Conservation (phyloP, 2,113 vertebrate genomes). For the Passer montanus region DNA sequence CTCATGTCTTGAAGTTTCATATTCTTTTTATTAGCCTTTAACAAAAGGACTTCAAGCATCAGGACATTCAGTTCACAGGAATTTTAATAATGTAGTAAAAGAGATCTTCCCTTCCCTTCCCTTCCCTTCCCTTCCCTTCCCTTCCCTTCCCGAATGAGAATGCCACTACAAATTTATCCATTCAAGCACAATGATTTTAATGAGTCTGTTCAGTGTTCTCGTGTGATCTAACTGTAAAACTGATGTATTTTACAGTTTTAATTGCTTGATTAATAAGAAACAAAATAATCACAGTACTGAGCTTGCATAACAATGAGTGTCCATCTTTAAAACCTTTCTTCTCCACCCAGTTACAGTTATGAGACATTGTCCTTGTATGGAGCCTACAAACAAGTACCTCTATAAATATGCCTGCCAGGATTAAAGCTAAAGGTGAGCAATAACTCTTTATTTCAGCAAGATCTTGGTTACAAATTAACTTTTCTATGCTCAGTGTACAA, state of each 20-base stretch:
- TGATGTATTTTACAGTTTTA: background rate
- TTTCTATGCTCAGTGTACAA: background rate
- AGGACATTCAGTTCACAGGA: background rate
- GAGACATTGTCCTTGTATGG: background rate
- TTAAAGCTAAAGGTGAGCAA: constrained; percentile 28
- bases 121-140: background rate
- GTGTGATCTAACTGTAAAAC: background rate
- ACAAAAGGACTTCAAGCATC: background rate
- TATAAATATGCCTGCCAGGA: background rate
- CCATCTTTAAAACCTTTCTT: background rate
- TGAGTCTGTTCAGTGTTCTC: background rate
- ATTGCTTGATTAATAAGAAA: background rate
- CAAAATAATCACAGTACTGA: background rate
- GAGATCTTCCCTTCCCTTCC: background rate
- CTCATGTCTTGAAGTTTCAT: background rate
- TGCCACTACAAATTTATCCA: background rate
- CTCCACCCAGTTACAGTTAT: background rate
- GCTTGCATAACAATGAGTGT: background rate
- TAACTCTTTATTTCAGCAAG: constrained; percentile 28
- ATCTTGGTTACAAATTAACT: constrained; percentile 62
- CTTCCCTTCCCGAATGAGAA: background rate
- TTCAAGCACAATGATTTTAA: background rate
- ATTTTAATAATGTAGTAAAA: background rate
- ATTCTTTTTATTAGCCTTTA: background rate
- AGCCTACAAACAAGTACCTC: background rate